Evolutionary conservation across 2,888 invertebrate genomes (phyloP).

Genomic region (Campaea margaritaria): DNA sequence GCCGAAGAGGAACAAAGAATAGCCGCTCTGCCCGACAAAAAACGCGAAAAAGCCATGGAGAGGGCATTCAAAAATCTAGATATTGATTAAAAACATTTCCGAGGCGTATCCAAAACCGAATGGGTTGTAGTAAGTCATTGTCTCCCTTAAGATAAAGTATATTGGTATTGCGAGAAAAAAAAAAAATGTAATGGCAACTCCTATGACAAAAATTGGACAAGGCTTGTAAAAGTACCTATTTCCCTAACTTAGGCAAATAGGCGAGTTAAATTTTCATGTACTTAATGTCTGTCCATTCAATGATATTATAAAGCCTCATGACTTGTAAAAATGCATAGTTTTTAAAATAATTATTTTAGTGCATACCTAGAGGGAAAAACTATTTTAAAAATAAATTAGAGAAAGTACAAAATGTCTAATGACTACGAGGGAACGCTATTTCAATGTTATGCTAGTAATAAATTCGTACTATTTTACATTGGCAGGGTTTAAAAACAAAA

Average conservation of each 20-base stretch:
- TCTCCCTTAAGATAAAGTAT: conserved; percentile 1
- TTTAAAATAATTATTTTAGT: background rate
- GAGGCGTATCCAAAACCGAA: background rate
- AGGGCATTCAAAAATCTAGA: conserved; percentile 89
- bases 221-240: conserved; percentile 15
- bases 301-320: conserved; percentile 2
- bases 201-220: conserved; percentile 14
- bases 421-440: conserved; percentile 7
- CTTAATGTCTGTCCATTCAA: background rate
- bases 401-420: background rate
- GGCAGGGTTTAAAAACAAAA: background rate
- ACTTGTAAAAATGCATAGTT: conserved; percentile 5
- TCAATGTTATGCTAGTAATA: conserved; percentile 9
- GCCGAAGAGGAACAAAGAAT: conserved; percentile 75
- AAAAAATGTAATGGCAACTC: conserved; percentile 20
- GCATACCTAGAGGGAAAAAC: no score
- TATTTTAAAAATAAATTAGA: background rate
- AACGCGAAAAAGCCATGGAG: conserved; percentile 85
- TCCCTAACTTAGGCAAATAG: conserved; percentile 4
- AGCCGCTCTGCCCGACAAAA: conserved; percentile 72
- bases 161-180: conserved; percentile 6
- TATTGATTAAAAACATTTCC: conserved; percentile 83
- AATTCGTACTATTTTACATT: conserved; percentile 7
- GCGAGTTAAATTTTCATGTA: background rate
- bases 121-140: background rate